Evolutionary conservation across 2,888 invertebrate genomes (phyloP).

Genomic region (Drosophila conformis): DNA sequence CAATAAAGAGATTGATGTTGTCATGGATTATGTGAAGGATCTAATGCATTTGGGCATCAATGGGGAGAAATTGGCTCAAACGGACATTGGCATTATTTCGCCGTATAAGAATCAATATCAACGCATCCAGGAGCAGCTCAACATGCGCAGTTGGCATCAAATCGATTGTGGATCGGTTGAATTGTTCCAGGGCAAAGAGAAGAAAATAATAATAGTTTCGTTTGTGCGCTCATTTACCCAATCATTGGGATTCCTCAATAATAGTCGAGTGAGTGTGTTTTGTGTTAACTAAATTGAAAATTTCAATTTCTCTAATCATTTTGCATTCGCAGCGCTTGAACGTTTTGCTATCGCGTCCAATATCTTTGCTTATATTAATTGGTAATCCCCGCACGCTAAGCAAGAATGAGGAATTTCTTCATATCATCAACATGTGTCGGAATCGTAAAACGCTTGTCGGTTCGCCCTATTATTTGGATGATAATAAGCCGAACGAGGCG

Average conservation of each 20-base stretch:
- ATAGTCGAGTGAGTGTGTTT: conserved; percentile 73
- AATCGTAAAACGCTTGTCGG: conserved; percentile 66
- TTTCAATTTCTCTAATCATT: neutral
- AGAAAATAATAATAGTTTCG: conserved; percentile 91
- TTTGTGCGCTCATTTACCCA: conserved; percentile 88
- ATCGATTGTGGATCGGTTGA: conserved; percentile 93
- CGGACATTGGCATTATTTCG: conserved; percentile 87
- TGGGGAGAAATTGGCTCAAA: conserved; percentile 84
- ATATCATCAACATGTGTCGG: conserved; percentile 74
- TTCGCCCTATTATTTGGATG: conserved; percentile 48
- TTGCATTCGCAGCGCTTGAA: conserved; percentile 86
- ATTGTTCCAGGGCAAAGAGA: conserved; percentile 94
- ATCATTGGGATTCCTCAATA: conserved; percentile 80
- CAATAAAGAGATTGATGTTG: conserved; percentile 86
- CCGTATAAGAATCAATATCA: conserved; percentile 86
- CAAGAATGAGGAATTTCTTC: conserved; percentile 71
- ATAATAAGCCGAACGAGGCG: conserved; percentile 36
- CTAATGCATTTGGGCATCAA: conserved; percentile 85
- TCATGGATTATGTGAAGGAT: conserved; percentile 87
- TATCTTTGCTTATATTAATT: conserved; percentile 87
- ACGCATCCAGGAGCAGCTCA: conserved; percentile 82
- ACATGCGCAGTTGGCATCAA: conserved; percentile 76
- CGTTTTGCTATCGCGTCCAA: conserved; percentile 88
- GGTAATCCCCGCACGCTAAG: conserved; percentile 84
- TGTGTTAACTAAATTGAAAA: neutral